Conservation (phyloP, 2,888 invertebrate species). For the Cacoxenus indagator region DNA sequence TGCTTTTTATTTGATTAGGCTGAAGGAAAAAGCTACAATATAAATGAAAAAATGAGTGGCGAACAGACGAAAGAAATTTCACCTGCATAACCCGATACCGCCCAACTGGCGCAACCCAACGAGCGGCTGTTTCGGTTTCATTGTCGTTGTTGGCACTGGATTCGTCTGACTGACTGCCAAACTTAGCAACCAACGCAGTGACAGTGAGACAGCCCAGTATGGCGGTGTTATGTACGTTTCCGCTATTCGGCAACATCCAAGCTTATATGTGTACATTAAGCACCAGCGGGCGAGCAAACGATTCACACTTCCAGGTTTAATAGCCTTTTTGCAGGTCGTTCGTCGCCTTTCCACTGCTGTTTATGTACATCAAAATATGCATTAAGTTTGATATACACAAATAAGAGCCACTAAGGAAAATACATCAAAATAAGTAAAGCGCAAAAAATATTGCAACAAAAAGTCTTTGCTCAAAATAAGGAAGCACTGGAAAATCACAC, state of each 20-base stretch:
- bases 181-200: background rate
- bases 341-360: constrained; percentile 30
- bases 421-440: no score
- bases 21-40: no score
- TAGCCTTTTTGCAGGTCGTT: constrained; percentile 63
- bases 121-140: background rate
- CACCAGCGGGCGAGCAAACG: background rate
- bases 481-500: no score
- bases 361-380: background rate
- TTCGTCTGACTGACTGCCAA: background rate
- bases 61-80: no score
- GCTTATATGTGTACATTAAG: constrained; percentile 10
- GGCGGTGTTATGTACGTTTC: constrained; percentile 24
- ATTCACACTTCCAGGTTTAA: constrained; percentile 44
- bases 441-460: no score
- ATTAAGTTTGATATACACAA: no score
- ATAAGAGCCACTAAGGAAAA: no score
- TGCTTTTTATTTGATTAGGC: no score
- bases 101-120: no score
- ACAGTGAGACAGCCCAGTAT: background rate
- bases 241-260: constrained; percentile 19
- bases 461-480: no score
- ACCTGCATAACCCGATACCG: no score
- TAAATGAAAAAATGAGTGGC: no score
- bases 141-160: background rate